These are phyloP conservation scores for Poliocrania exsul DNA, from an alignment of 2,797 vertebrate genomes.

Conservation along the genomic window DNA sequence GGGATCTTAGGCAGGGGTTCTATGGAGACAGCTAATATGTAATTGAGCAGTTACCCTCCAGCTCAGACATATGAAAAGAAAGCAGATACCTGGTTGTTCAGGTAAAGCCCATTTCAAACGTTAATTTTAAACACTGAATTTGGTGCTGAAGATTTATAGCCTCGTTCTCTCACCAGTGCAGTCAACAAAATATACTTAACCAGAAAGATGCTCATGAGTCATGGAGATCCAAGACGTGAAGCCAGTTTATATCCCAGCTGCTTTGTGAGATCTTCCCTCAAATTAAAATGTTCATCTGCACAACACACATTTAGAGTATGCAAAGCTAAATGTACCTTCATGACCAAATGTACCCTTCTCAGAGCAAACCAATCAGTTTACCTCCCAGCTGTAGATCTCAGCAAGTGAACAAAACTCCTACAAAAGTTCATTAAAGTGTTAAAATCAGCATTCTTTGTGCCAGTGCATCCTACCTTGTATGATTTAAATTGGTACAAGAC, in stretches of 20 bases:
- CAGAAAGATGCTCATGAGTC: not conserved
- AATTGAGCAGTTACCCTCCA: slow-evolving; percentile 9
- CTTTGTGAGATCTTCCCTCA: not conserved
- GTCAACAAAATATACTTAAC: not conserved
- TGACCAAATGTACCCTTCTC: not conserved
- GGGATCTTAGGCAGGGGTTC: not conserved
- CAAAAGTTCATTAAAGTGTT: not conserved
- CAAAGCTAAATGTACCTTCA: not conserved
- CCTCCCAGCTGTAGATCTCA: not conserved
- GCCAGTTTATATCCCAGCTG: not conserved
- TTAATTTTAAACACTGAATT: slow-evolving; percentile 17
- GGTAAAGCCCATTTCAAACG: slow-evolving; percentile 1
- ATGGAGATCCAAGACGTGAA: not conserved
- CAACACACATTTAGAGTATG: not conserved
- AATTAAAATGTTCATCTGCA: not conserved
- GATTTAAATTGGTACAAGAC: slow-evolving; percentile 54
- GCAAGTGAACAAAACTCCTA: not conserved
- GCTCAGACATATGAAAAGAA: not conserved
- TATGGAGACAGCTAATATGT: not conserved
- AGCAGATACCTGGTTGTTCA: not conserved
- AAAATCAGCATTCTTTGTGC: not conserved
- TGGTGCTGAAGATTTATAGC: not conserved
- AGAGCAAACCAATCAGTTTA: not conserved
- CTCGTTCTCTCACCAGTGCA: not conserved
- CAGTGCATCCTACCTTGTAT: not conserved